A percentile compares a stretch with the other conserved stretches of the same genome.
These are phyloP conservation scores for Tetheella fluctuosa DNA, from an alignment of 2,888 invertebrate species.

Conservation along the genomic window DNA sequence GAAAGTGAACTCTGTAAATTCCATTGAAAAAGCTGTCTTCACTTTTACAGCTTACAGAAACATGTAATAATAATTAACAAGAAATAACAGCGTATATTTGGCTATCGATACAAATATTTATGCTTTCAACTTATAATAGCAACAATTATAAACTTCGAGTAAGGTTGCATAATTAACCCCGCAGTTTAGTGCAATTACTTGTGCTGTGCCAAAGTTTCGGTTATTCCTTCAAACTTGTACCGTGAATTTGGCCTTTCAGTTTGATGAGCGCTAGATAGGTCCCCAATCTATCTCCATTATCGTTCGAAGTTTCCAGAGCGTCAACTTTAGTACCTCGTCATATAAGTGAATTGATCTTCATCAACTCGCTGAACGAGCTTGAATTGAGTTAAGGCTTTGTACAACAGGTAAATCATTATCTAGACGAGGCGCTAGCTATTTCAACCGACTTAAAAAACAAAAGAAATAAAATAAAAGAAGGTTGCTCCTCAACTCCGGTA, in stretches of 20 bases:
- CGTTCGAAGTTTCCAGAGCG: not conserved
- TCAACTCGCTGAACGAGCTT: not conserved
- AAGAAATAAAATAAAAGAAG: no score
- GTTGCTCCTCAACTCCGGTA: no score
- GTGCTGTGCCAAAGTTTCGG: not conserved
- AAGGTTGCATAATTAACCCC: no score
- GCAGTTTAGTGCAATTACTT: conserved; percentile 1
- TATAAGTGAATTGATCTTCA: conserved; percentile 6
- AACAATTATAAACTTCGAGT: no score
- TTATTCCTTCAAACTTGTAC: not conserved
- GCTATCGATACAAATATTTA: no score
- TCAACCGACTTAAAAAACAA: no score
- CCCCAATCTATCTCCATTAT: not conserved
- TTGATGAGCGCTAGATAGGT: conserved; percentile 1
- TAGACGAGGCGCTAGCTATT: not conserved
- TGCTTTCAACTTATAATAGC: no score
- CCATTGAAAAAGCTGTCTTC: no score
- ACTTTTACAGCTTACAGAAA: no score
- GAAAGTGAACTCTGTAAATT: no score
- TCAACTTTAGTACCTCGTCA: conserved; percentile 1
- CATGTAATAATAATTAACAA: no score
- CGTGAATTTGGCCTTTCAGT: not conserved
- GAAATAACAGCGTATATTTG: no score
- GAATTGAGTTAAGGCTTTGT: not conserved
- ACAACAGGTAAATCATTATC: not conserved